phyloP scores from a whole-genome alignment of 2,888 invertebrate genomes.

The Harpalus rufipes region DNA sequence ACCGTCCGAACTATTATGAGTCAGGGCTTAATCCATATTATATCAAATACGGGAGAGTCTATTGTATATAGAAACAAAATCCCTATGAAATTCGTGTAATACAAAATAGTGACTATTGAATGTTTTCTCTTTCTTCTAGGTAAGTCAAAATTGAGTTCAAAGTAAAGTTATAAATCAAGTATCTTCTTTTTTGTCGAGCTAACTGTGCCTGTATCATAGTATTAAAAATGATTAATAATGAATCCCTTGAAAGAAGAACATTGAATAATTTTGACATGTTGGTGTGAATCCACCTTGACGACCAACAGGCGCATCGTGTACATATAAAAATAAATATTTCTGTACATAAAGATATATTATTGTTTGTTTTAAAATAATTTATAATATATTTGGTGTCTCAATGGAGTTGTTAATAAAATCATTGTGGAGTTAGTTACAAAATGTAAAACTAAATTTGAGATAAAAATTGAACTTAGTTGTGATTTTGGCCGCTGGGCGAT shows the following conservation, averaged over 20 bases:
- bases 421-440: conserved; percentile 22
- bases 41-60: no score
- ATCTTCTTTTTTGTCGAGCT: no score
- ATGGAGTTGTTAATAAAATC: conserved; percentile 20
- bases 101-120: no score
- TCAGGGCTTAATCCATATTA: no score
- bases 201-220: no score
- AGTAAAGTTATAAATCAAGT: no score
- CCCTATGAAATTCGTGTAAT: no score
- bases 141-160: not conserved
- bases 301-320: conserved; percentile 39
- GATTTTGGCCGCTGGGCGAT: conserved; percentile 52
- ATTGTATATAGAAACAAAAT: no score
- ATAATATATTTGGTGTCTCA: conserved; percentile 49
- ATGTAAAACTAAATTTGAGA: conserved; percentile 6
- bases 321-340: conserved; percentile 60
- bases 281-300: conserved; percentile 15
- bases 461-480: not conserved
- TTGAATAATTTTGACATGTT: conserved; percentile 40
- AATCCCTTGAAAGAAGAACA: not conserved
- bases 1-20: no score
- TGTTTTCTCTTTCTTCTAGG: no score
- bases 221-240: not conserved
- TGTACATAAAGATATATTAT: conserved; percentile 57
- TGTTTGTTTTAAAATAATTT: conserved; percentile 49